Base-by-base conservation (phyloP, 2,888 invertebrate genomes). In the Coenonympha glycerion region DNA sequence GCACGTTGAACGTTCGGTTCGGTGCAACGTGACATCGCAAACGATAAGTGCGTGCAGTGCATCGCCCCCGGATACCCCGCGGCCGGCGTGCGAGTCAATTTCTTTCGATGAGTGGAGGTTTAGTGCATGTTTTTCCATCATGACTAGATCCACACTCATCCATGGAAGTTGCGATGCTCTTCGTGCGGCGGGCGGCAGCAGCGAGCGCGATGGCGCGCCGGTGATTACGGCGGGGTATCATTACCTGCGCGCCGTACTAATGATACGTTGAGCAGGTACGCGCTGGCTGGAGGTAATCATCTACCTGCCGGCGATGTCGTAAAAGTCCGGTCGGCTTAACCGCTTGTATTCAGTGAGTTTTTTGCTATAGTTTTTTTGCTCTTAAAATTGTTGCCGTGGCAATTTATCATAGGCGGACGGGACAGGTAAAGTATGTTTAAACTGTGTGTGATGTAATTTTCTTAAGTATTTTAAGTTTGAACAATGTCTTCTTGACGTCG, bases 131-230 rank as follows among this genome's bases (percentile, higher is more conserved):
- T 87, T 91, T 87, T 50, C 74, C 86, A 84, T 85, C 91, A 91
- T 91, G 91, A 92, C 91, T 92, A 92, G 91, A 91, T 91, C 91
- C 91, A 91, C 91, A 92, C 91, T 92, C 91, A 92, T 92, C 91
- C 91, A 91, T 89, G 90, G 91, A 90, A 88, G 82, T 87, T 86
- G 87, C 84, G 82, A 78, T 83, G 80, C 77, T 83, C 89, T 72
- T 70, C 87, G 68, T 52, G 52, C 50, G 55, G 65, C 63, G 60
- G 79, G 64, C 83, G 57, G 55, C 60, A 60, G n/a, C 55, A 54
- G 59, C 57, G 63, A 59, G 63, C 64, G 64, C 58, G 68, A 59
- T 62, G 64, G 65, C 66, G 69, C 66, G 71, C 65, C 68, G 71
- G 72, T 68, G 72, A 71, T 74, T 74, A 73, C 66, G 65, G 66